Conservation (phyloP, 2,113 vertebrate species). For the Tetrax tetrax region DNA sequence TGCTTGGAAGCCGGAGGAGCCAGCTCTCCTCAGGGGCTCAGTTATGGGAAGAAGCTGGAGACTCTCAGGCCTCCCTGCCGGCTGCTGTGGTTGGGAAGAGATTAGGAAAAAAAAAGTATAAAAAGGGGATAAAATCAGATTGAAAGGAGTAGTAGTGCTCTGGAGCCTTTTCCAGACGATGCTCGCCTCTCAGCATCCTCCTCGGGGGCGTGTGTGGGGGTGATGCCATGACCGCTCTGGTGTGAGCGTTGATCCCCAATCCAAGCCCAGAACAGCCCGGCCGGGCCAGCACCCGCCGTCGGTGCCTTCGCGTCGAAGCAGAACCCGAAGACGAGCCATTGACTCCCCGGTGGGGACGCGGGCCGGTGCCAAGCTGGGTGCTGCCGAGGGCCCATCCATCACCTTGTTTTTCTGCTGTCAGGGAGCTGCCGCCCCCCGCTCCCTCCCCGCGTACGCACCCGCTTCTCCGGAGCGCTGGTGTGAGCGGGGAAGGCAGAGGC, state of each 20-base stretch:
- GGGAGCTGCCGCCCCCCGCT: background rate
- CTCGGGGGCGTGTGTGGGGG: accelerated
- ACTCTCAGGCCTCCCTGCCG: accelerated
- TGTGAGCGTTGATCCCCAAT: accelerated
- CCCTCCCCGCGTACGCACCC: accelerated
- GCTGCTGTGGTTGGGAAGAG: background rate
- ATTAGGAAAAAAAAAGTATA: accelerated
- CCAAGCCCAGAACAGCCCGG: accelerated
- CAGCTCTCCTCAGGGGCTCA: background rate
- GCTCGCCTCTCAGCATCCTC: background rate
- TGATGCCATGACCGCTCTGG: accelerated
- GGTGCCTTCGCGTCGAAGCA: background rate
- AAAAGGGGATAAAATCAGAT: background rate
- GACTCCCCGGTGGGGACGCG: accelerated
- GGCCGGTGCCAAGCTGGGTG: background rate
- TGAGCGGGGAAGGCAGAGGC: background rate
- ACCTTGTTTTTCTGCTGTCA: background rate
- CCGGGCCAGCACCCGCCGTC: accelerated
- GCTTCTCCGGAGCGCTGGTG: background rate
- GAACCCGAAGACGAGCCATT: accelerated
- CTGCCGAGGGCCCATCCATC: background rate
- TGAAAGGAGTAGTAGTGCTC: background rate
- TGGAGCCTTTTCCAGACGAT: background rate
- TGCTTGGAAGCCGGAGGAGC: background rate
- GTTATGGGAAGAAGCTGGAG: background rate